Conservation (phyloP, 2,888 invertebrate genomes). For the Hipparchia sbordonii region DNA sequence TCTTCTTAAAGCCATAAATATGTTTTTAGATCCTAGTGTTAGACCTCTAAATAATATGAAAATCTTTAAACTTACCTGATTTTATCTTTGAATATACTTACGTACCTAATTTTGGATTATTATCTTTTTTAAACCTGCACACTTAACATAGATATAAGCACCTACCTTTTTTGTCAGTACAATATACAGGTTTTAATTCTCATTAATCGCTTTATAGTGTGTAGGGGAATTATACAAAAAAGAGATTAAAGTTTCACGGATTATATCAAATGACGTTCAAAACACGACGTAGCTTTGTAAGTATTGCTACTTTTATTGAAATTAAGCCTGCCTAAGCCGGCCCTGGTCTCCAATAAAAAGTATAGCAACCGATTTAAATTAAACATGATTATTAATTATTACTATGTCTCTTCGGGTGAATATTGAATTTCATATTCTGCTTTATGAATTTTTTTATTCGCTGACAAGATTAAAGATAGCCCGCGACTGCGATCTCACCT, state of each 20-base stretch:
- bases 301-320: background rate
- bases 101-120: too few species aligned
- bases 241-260: background rate
- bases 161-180: background rate
- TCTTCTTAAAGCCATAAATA: too few species aligned
- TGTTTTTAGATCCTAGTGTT: too few species aligned
- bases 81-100: too few species aligned
- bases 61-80: too few species aligned
- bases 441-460: too few species aligned
- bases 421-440: too few species aligned
- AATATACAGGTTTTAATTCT: background rate
- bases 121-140: background rate
- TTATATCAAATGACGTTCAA: slow-evolving; percentile 5
- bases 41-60: too few species aligned
- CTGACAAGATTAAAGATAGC: too few species aligned
- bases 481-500: too few species aligned
- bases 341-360: background rate
- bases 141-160: background rate
- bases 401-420: background rate
- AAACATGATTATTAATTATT: too few species aligned
- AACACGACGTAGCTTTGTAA: slow-evolving; percentile 4
- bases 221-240: slow-evolving; percentile 1
- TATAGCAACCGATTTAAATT: background rate
- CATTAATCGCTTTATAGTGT: slow-evolving; percentile 3
- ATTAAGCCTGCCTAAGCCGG: background rate